These are phyloP conservation scores for Calephelis nemesis DNA, from an alignment of 1,140 invertebrate genomes.

Conservation along the genomic window DNA sequence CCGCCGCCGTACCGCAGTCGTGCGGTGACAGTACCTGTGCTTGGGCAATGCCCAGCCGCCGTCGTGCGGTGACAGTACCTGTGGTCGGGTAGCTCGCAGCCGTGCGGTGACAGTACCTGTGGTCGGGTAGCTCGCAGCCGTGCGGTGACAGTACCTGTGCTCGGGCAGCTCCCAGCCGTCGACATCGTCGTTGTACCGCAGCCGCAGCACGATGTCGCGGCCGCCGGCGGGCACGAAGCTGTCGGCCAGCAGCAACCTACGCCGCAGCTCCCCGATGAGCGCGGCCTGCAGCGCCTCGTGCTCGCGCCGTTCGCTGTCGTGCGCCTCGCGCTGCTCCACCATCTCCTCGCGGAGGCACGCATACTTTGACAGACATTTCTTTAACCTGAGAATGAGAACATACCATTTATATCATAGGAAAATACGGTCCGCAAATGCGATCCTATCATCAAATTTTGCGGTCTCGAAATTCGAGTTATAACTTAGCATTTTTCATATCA, in stretches of 20 bases:
- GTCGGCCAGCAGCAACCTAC: slow-evolving; percentile 94
- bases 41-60: slow-evolving; percentile 86
- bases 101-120: too few species aligned
- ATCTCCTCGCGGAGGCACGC: slow-evolving; percentile 67
- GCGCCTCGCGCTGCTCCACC: slow-evolving; percentile 71
- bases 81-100: background rate
- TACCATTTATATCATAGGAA: too few species aligned
- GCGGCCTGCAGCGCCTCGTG: slow-evolving; percentile 77
- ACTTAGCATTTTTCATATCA: too few species aligned
- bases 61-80: too few species aligned
- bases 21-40: slow-evolving; percentile 68
- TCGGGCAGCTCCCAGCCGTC: slow-evolving; percentile 88
- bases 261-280: slow-evolving; percentile 82
- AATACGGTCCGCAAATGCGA: too few species aligned
- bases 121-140: slow-evolving; percentile 82
- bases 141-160: slow-evolving; percentile 68
- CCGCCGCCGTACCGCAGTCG: slow-evolving; percentile 81
- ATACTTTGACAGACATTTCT: slow-evolving; percentile 69
- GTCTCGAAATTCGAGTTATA: too few species aligned
- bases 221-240: slow-evolving; percentile 98
- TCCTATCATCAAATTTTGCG: too few species aligned
- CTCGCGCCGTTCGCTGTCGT: slow-evolving; percentile 84
- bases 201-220: slow-evolving; percentile 89
- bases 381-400: slow-evolving; percentile 51
- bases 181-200: slow-evolving; percentile 92